Percentiles rank a stretch among this genome's conserved stretches.
phyloP scores from a whole-genome alignment of 2,888 invertebrate species.

The Dicranocentrus wangi region DNA sequence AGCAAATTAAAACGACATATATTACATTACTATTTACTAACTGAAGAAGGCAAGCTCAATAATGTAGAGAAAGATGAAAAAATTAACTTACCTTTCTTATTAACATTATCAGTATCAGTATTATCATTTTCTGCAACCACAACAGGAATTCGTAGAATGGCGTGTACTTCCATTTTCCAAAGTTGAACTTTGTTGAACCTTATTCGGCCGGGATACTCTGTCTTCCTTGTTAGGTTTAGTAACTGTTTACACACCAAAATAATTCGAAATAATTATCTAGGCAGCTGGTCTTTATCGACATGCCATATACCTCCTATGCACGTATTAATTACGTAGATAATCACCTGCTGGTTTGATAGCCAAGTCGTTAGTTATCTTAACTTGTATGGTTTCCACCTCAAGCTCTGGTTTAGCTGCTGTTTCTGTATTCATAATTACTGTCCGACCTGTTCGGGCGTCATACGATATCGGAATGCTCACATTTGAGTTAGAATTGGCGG shows the following conservation, averaged over 20 bases:
- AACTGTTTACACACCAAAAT: background rate
- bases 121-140: background rate
- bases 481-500: background rate
- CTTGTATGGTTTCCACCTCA: conserved; percentile 40
- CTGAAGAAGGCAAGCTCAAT: too few relatives aligned
- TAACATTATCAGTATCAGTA: background rate
- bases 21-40: too few relatives aligned
- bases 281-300: too few relatives aligned
- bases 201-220: too few relatives aligned
- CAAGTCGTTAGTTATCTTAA: conserved; percentile 55
- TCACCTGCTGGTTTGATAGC: background rate
- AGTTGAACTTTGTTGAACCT: too few relatives aligned
- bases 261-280: too few relatives aligned
- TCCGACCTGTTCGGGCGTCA: conserved; percentile 31
- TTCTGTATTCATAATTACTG: conserved; percentile 26
- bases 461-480: conserved; percentile 23
- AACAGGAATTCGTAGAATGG: background rate
- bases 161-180: too few relatives aligned
- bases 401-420: background rate
- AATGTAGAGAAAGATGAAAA: background rate
- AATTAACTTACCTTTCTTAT: background rate
- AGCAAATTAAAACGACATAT: too few relatives aligned
- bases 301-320: too few relatives aligned
- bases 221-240: too few relatives aligned
- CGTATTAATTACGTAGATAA: too few relatives aligned